Conservation (phyloP, 2,113 vertebrate genomes). For the Acrocephalus kingi region DNA sequence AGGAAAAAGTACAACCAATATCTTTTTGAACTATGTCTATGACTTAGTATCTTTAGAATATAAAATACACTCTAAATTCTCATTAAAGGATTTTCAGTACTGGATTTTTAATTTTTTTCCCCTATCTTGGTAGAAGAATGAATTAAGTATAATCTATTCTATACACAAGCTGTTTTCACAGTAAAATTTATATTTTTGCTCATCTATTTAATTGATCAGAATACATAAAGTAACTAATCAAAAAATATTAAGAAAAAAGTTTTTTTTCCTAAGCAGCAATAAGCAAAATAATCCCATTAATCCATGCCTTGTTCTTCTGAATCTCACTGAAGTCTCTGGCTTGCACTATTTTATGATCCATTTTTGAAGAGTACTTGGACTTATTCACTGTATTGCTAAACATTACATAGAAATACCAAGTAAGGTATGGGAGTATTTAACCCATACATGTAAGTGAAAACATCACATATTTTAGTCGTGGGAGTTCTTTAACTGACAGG, state of each 20-base stretch:
- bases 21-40: not conserved
- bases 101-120: not conserved
- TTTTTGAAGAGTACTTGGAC: not conserved
- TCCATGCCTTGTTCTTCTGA: not conserved
- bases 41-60: not conserved
- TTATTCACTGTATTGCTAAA: not conserved
- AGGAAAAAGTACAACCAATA: not conserved
- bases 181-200: not conserved
- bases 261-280: not conserved
- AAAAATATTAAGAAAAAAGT: not conserved
- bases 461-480: not conserved
- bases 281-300: not conserved
- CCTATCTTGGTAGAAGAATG: not conserved
- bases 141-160: not conserved
- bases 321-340: not conserved
- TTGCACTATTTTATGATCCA: not conserved
- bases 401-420: not conserved
- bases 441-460: not conserved
- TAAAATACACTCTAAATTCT: not conserved
- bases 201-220: not conserved
- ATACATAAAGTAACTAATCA: not conserved
- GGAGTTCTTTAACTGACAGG: not conserved
- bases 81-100: not conserved
- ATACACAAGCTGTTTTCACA: not conserved
- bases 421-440: not conserved